Evolutionary conservation across 2,888 invertebrate species (phyloP).

Genomic region (Trichopoda pennipes): DNA sequence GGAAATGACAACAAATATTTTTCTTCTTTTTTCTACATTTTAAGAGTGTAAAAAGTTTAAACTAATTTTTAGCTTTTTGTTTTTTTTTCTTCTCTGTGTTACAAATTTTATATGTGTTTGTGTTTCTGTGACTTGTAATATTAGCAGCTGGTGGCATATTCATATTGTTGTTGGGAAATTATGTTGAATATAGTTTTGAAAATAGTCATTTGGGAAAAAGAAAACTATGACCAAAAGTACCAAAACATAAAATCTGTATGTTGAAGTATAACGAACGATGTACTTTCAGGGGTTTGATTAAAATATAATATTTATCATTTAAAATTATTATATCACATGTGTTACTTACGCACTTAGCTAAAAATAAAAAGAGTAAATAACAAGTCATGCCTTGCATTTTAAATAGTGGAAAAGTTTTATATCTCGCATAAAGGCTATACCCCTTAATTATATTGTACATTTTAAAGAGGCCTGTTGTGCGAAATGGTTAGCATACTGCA

Average conservation of each 20-base stretch:
- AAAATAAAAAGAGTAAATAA: slow-evolving; percentile 21
- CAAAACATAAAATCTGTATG: slow-evolving; percentile 4
- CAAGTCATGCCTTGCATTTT: background rate
- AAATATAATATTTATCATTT: slow-evolving; percentile 26
- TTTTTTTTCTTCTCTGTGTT: no score
- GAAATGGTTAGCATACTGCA: no score
- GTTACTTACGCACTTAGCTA: slow-evolving; percentile 19
- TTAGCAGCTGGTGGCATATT: slow-evolving; percentile 52
- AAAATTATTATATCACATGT: slow-evolving; percentile 48
- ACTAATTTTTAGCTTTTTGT: no score
- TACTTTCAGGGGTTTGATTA: background rate
- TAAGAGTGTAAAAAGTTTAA: no score
- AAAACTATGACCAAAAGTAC: slow-evolving; percentile 33
- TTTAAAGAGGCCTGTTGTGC: no score
- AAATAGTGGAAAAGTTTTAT: background rate
- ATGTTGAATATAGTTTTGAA: slow-evolving; percentile 47
- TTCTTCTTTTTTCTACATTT: background rate
- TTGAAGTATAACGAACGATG: background rate
- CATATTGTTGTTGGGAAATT: slow-evolving; percentile 39
- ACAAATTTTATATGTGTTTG: no score
- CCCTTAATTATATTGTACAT: no score
- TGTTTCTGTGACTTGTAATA: background rate
- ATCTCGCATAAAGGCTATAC: no score
- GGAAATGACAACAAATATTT: slow-evolving; percentile 15
- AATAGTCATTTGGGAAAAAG: slow-evolving; percentile 52